Percentiles rank a stretch among this genome's conserved stretches.
Evolutionary conservation across 2,113 vertebrate genomes (phyloP).

Genomic region (Antigone vipio): DNA sequence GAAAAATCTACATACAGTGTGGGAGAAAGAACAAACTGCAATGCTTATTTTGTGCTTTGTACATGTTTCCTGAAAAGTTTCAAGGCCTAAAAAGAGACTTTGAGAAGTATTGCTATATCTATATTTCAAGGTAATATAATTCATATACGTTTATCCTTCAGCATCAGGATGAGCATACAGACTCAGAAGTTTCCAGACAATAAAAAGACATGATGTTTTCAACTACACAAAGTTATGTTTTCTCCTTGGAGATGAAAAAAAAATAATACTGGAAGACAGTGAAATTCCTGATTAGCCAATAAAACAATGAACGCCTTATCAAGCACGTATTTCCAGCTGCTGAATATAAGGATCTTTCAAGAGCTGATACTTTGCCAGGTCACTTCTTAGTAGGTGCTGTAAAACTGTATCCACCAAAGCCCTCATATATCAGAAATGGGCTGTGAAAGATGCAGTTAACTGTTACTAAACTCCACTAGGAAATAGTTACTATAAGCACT

Average conservation of each 20-base stretch:
- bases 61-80: neutral
- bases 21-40: neutral
- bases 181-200: neutral
- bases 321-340: neutral
- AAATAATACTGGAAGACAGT: neutral
- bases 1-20: neutral
- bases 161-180: neutral
- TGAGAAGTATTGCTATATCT: neutral
- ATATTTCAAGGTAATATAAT: neutral
- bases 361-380: neutral
- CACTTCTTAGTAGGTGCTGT: neutral
- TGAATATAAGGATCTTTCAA: neutral
- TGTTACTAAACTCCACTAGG: neutral
- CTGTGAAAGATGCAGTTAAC: neutral
- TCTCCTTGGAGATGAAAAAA: neutral
- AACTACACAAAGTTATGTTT: neutral
- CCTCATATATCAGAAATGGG: neutral
- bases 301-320: neutral
- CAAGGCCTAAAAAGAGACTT: neutral
- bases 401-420: neutral
- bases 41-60: slow-evolving; percentile 15
- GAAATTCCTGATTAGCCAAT: neutral
- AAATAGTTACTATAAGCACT: neutral
- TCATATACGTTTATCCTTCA: neutral
- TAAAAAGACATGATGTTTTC: neutral